These are phyloP conservation scores for Euclidia mi DNA, from an alignment of 2,888 invertebrate species.

Conservation along the genomic window DNA sequence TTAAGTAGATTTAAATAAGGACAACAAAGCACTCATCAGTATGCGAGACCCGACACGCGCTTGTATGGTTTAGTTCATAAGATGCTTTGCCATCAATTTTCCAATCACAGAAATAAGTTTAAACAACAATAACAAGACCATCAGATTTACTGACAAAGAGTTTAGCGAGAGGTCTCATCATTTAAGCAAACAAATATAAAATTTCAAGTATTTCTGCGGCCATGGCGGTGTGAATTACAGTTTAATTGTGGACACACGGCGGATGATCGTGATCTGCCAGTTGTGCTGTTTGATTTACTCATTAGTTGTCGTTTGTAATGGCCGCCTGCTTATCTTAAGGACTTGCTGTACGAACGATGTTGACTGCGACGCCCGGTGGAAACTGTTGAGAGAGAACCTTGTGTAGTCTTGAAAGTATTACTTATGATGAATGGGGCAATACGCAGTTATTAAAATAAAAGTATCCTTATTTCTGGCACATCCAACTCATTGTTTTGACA, in stretches of 20 bases:
- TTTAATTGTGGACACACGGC: conserved; percentile 49
- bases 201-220: conserved; percentile 8
- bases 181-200: conserved; percentile 7
- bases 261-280: conserved; percentile 37
- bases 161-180: not conserved
- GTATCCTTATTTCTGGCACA: no score
- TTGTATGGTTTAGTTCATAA: no score
- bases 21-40: no score
- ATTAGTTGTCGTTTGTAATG: conserved; percentile 45
- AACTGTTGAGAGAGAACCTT: no score
- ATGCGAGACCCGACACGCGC: no score
- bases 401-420: no score
- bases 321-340: conserved; percentile 32
- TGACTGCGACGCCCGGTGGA: not conserved
- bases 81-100: no score
- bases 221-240: conserved; percentile 42
- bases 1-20: no score
- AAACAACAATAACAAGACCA: not conserved
- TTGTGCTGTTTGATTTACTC: conserved; percentile 45
- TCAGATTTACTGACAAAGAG: not conserved
- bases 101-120: no score
- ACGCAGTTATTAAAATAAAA: no score
- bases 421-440: no score
- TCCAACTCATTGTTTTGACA: no score
- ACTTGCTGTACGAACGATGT: conserved; percentile 6